A percentile compares a stretch with the other conserved stretches of the same genome.
Conservation (phyloP, 2,888 invertebrate species). For the Dryadula phaetusa region DNA sequence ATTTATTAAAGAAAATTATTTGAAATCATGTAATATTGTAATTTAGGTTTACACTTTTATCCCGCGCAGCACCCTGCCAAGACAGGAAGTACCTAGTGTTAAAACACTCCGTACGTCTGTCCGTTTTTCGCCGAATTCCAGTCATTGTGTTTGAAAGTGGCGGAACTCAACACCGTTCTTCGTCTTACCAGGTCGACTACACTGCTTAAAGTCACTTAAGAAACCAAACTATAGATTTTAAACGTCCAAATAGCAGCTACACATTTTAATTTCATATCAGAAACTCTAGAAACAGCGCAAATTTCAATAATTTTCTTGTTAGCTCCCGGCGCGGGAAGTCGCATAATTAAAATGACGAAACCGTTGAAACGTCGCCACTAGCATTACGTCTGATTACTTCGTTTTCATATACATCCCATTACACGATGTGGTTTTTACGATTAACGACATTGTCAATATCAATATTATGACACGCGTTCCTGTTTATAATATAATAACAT, state of each 20-base stretch:
- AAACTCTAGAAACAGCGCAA: slow-evolving; percentile 8
- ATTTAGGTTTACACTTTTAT: too few species aligned
- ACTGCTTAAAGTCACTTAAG: background rate
- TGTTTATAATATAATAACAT: background rate
- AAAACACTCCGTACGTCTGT: too few species aligned
- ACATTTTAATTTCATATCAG: slow-evolving; percentile 3
- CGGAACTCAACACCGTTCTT: too few species aligned
- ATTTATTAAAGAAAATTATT: background rate
- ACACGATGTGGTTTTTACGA: slow-evolving; percentile 8
- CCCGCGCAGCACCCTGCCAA: too few species aligned
- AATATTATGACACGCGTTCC: background rate
- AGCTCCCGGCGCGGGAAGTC: slow-evolving; percentile 28
- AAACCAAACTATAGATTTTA: background rate
- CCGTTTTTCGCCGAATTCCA: too few species aligned
- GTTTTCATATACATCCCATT: slow-evolving; percentile 17
- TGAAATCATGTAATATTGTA: background rate
- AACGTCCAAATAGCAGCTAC: background rate
- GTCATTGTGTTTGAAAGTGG: too few species aligned
- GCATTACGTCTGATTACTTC: slow-evolving; percentile 27
- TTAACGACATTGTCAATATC: slow-evolving; percentile 3
- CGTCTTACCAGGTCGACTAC: too few species aligned
- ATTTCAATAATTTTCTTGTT: slow-evolving; percentile 32
- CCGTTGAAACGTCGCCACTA: slow-evolving; percentile 10
- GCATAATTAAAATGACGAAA: slow-evolving; percentile 38
- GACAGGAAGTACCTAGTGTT: too few species aligned